A percentile compares a stretch with the other conserved stretches of the same genome.
These are phyloP conservation scores for Tipula confusa DNA, from an alignment of 2,888 invertebrate species.

Conservation along the genomic window DNA sequence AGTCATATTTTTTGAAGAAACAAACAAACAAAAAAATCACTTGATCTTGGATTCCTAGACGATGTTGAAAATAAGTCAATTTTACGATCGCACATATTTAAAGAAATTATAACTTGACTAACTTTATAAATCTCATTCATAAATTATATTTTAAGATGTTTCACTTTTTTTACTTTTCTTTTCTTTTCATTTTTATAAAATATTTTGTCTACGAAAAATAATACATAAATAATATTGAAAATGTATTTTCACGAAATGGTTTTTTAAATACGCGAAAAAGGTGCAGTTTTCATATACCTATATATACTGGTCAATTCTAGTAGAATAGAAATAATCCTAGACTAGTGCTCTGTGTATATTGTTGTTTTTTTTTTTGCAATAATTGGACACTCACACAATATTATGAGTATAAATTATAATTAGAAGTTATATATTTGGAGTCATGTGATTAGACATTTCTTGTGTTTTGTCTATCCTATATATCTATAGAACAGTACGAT, in stretches of 20 bases:
- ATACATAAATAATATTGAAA: neutral
- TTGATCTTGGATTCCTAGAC: slow-evolving; percentile 20
- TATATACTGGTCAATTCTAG: neutral
- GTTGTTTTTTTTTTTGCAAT: neutral
- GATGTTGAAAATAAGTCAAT: slow-evolving; percentile 20
- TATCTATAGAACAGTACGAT: neutral
- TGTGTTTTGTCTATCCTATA: neutral
- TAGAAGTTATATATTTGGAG: neutral
- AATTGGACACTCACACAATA: neutral
- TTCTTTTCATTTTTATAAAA: neutral
- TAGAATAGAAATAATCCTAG: neutral
- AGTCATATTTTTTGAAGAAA: neutral
- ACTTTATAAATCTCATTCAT: slow-evolving; percentile 20
- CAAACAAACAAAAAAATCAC: neutral
- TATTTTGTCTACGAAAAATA: neutral
- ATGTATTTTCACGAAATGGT: neutral
- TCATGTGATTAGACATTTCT: neutral
- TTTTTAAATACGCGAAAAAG: neutral
- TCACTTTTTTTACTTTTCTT: neutral
- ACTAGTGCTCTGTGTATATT: neutral
- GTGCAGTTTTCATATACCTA: neutral
- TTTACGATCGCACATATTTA: slow-evolving; percentile 12
- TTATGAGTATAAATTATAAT: neutral
- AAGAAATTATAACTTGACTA: slow-evolving; percentile 25
- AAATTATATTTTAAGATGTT: slow-evolving; percentile 12